Percentiles rank a stretch among this genome's conserved stretches.
These are phyloP conservation scores for Holothuria glaberrima DNA, from an alignment of 35 echinoderm and acorn worm species.

Conservation along the genomic window DNA sequence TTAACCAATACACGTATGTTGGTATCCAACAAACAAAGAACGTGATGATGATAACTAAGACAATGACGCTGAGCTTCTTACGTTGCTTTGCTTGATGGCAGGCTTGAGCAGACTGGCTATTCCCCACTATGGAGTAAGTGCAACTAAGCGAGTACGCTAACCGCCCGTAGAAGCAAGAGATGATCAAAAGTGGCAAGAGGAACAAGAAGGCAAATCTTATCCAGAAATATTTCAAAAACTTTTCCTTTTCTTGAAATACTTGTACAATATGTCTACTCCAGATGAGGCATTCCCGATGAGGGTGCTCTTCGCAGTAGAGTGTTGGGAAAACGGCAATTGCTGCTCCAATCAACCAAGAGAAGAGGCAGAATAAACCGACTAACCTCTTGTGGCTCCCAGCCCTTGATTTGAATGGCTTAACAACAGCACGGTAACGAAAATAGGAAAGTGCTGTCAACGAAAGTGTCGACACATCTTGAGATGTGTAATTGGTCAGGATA, in stretches of 20 bases:
- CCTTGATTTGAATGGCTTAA: constrained; percentile 15
- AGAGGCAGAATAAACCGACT: neutral
- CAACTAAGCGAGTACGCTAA: neutral
- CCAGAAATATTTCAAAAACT: neutral
- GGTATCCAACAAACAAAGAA: constrained; percentile 35
- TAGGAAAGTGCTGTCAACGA: constrained; percentile 10
- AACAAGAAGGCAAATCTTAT: neutral
- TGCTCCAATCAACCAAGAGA: neutral
- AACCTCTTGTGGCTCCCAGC: neutral
- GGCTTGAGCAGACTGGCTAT: too few relatives aligned
- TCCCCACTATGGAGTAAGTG: neutral
- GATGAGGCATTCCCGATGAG: neutral
- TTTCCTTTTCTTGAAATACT: neutral
- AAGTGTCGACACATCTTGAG: constrained; percentile 36
- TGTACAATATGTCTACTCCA: neutral
- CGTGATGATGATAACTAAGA: neutral
- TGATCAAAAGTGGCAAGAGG: neutral
- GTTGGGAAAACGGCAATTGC: neutral
- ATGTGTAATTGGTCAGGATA: constrained; percentile 6
- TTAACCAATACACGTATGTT: neutral
- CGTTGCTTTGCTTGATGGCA: neutral
- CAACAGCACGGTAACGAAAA: constrained; percentile 18
- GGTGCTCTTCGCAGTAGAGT: neutral
- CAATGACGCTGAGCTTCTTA: constrained; percentile 7
- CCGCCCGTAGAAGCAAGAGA: neutral